A percentile compares a stretch with the other conserved stretches of the same genome.
Conservation (phyloP, 2,113 vertebrate genomes). For the Anolis sagrei region DNA sequence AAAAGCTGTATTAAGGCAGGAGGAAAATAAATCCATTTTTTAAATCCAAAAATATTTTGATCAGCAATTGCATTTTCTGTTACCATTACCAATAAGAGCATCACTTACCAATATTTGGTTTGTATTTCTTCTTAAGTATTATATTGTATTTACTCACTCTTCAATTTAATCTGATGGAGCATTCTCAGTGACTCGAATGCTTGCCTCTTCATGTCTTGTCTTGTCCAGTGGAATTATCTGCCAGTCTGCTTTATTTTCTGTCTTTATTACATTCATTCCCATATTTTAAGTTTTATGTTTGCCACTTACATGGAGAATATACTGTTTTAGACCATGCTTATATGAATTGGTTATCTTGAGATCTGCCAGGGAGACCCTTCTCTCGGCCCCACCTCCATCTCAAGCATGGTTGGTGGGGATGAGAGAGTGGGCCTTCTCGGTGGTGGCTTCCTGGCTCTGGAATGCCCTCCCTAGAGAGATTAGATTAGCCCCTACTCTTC, state of each 20-base stretch:
- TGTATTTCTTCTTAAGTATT: background rate
- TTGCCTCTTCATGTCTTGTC: background rate
- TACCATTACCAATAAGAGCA: background rate
- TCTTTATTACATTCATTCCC: background rate
- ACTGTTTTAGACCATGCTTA: too few species aligned
- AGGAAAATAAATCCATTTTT: background rate
- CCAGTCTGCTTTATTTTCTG: background rate
- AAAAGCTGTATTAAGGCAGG: background rate
- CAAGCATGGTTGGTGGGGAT: too few species aligned
- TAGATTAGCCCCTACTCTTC: too few species aligned
- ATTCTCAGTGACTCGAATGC: background rate
- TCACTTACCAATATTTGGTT: background rate
- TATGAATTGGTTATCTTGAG: too few species aligned
- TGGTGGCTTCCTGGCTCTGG: too few species aligned
- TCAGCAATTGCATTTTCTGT: background rate
- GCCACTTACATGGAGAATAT: background rate
- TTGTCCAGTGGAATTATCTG: background rate
- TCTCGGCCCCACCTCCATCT: too few species aligned
- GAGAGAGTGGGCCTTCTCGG: too few species aligned
- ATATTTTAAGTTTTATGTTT: background rate
- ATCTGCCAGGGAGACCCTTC: too few species aligned
- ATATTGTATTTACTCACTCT: background rate
- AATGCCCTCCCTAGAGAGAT: too few species aligned
- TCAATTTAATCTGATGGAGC: background rate
- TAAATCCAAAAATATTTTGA: background rate